Conservation (phyloP, 2,113 vertebrate species). For the Gnathonemus echidnorhynchus region DNA sequence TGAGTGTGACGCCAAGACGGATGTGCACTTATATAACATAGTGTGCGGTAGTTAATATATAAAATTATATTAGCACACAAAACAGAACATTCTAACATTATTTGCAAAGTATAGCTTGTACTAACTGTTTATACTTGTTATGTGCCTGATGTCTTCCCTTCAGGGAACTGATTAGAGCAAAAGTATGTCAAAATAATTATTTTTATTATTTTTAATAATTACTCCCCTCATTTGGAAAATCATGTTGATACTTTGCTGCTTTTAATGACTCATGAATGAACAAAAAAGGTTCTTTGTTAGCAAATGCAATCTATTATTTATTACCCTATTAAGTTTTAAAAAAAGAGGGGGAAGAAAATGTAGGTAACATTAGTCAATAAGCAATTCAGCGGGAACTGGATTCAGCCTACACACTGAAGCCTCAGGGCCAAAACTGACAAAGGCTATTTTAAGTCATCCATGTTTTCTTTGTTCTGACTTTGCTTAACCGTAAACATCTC, state of each 20-base stretch:
- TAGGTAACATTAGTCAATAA: neutral
- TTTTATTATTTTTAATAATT: neutral
- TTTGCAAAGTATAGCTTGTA: neutral
- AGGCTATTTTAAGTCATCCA: neutral
- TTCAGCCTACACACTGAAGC: neutral
- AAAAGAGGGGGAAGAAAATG: neutral
- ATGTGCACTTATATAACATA: neutral
- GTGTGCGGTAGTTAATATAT: neutral
- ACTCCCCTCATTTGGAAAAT: neutral
- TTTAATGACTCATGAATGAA: neutral
- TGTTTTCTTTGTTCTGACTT: neutral
- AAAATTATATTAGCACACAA: neutral
- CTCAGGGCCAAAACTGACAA: neutral
- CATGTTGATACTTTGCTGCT: neutral
- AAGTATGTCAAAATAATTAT: neutral
- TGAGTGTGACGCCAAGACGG: neutral
- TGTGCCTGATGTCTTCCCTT: neutral
- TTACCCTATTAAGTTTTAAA: neutral
- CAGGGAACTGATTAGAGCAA: neutral
- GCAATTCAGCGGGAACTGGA: neutral
- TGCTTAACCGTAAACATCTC: neutral
- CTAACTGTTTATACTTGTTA: neutral
- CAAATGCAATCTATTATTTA: neutral
- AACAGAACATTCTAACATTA: neutral
- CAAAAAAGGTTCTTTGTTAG: neutral